Evolutionary conservation across 2,797 vertebrate species (phyloP), one percentile per base, ranked within the genome.

Genomic region (Pseudotriccus pelzelni): DNA sequence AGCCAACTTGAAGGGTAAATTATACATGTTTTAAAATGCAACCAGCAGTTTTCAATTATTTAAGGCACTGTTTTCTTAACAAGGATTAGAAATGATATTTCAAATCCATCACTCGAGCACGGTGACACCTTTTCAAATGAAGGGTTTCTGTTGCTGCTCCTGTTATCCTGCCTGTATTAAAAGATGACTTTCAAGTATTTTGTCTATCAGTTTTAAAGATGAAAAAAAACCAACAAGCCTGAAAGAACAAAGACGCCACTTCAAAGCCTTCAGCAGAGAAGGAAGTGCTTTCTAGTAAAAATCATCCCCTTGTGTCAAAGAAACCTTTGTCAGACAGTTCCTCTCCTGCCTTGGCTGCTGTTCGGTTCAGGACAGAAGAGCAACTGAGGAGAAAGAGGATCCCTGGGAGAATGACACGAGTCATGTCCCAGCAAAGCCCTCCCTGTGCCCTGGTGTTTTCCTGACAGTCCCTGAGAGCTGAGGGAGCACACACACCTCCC

Each of bases 261-360:
- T 98, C 98, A 98, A 98, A 98, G 98, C 75, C 87, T 96, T 90
- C n/a, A 81, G 69, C 84, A 30, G 75, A 92, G 89, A 91, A 97
- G 97, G 97, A 98, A 98, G 97, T 96, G 94, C 96, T 98, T 97
- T 97, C 93, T 87, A 97, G 94, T 89, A 97, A 97, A 97, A 98
- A 96, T 88, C 82, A 94, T 78, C 93, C 90, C 37, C 84, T 96
- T 81, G 66, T 84, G 94, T 98, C 97, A 98, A 98, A 97, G 97
- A 93, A 90, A 82, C 84, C 97, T 98, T 98, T 98, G 98, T 98
- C 95, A 90, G 94, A 50, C 50, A 46, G 89, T 5, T 95, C 88
- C 90, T 95, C 94, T 94, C 89, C 88, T 94, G 91, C 89, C 90
- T 94, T 58, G 96, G 93, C 97, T 96, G 96, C 95, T 87, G 84